A percentile compares a stretch with the other conserved stretches of the same genome.
phyloP scores from a whole-genome alignment of 1,140 invertebrate genomes.

The Sipha flava region DNA sequence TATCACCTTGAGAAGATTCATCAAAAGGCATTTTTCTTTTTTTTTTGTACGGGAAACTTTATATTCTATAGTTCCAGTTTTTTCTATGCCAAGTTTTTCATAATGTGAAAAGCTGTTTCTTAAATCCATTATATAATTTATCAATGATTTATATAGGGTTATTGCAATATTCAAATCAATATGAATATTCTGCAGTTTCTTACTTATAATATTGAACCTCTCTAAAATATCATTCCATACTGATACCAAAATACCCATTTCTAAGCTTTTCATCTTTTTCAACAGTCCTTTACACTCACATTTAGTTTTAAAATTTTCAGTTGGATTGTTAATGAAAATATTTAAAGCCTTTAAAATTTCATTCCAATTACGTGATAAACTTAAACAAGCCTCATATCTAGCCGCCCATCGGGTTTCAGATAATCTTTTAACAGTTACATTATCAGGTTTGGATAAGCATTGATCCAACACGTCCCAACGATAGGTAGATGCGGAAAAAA shows the following conservation, averaged over 20 bases:
- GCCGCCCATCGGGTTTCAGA: constrained; percentile 10
- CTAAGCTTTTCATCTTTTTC: constrained; percentile 26
- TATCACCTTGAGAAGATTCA: neutral
- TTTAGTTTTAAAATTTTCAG: neutral
- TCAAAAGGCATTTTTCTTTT: neutral
- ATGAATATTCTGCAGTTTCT: neutral
- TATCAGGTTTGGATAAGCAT: neutral
- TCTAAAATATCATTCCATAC: constrained; percentile 32
- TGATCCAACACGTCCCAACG: constrained; percentile 13
- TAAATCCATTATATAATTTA: neutral
- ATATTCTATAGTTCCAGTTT: neutral
- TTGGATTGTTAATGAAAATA: constrained; percentile 2
- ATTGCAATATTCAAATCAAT: neutral
- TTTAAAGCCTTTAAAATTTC: constrained; percentile 6
- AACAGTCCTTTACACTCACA: neutral
- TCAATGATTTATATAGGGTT: neutral
- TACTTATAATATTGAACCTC: constrained; percentile 1
- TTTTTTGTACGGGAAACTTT: neutral
- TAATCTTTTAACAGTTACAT: constrained; percentile 14
- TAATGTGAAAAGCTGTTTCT: neutral
- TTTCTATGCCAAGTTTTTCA: neutral
- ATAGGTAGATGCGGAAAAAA: constrained; percentile 14
- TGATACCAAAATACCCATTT: constrained; percentile 23
- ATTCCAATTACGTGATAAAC: constrained; percentile 21
- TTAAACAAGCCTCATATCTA: constrained; percentile 31